phyloP scores from a whole-genome alignment of 92 coral and sea anemone species.

The Porites lobata region DNA sequence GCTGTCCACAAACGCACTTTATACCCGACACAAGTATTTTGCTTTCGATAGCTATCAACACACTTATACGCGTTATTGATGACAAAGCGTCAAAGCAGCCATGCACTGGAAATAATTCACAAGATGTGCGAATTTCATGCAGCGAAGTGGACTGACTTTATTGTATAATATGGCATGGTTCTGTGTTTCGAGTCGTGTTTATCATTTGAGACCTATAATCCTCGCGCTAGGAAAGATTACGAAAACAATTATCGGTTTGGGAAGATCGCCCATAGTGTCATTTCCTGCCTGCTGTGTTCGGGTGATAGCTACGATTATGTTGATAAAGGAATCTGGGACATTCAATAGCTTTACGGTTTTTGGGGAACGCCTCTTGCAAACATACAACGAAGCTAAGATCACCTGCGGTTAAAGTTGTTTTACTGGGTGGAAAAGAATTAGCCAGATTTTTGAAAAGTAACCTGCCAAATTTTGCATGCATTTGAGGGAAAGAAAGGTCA shows the following conservation, averaged over 20 bases:
- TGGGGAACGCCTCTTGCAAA: constrained; percentile 36
- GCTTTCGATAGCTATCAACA: constrained; percentile 52
- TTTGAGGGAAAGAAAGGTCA: too few relatives aligned
- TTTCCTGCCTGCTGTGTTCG: constrained; percentile 48
- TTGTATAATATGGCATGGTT: constrained; percentile 11
- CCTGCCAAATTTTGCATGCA: too few relatives aligned
- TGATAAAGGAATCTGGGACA: constrained; percentile 1
- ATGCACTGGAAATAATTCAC: background rate
- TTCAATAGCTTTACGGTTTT: constrained; percentile 50
- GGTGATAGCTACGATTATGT: constrained; percentile 4
- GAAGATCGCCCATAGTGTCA: constrained; percentile 30
- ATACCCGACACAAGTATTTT: constrained; percentile 32
- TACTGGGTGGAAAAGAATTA: background rate
- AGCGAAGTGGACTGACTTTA: background rate
- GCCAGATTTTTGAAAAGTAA: too few relatives aligned
- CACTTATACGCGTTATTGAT: constrained; percentile 30
- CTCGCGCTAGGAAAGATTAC: constrained; percentile 27
- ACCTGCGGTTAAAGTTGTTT: background rate
- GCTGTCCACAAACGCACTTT: constrained; percentile 52
- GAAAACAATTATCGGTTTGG: constrained; percentile 30
- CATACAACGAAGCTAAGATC: constrained; percentile 33
- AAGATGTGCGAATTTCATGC: background rate
- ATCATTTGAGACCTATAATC: constrained; percentile 29
- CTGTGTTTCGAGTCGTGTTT: background rate
- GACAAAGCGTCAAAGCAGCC: background rate